Evolutionary conservation across 1,140 invertebrate species (phyloP).

Genomic region (Gryllus bimaculatus): DNA sequence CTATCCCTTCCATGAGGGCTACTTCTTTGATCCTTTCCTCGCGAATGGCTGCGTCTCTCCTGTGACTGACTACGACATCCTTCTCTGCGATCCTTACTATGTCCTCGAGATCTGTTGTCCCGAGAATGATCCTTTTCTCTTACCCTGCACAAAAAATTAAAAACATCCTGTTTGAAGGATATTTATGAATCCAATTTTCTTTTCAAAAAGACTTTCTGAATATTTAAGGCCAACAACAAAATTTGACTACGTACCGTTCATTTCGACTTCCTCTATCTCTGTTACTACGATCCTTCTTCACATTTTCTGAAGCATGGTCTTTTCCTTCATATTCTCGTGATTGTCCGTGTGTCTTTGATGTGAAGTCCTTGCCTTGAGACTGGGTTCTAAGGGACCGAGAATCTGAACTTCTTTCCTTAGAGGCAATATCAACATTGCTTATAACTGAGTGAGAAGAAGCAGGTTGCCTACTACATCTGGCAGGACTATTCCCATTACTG

Average conservation of each 20-base stretch:
- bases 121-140: neutral
- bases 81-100: neutral
- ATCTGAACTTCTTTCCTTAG: neutral
- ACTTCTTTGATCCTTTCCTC: neutral
- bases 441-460: neutral
- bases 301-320: neutral
- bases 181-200: neutral
- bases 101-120: neutral
- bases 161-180: too few species aligned
- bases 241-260: neutral
- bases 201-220: neutral
- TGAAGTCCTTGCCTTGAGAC: neutral
- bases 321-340: neutral
- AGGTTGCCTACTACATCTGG: neutral
- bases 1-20: conserved; percentile 5
- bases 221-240: neutral
- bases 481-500: neutral
- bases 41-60: neutral
- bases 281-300: neutral
- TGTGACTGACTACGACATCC: neutral
- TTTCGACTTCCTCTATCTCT: neutral
- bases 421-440: too few species aligned
- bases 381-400: neutral
- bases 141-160: neutral
- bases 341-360: neutral